Base-by-base conservation (phyloP, 2,888 invertebrate species). In the Mesoligia furuncula region DNA sequence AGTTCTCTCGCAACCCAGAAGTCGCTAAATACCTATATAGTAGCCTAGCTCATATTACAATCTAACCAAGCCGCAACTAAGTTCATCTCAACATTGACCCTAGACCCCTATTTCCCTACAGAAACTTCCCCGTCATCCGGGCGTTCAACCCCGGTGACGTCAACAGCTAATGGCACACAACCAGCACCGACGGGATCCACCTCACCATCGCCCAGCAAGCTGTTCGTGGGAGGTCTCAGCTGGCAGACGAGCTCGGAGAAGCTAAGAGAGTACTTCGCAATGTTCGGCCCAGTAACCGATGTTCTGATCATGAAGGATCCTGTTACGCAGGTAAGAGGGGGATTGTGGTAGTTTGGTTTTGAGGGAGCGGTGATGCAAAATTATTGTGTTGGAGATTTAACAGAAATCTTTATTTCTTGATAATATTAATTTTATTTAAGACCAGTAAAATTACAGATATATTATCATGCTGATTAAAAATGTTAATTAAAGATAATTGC, bases 241-340 rank as follows among this genome's bases (percentile, higher is more conserved):
- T 99, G 99, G 99, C 99, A 99, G 96, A 99, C 99, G 31, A 98
- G 98, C 91, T 98, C 98, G 76, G 99, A 99, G 94, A 99, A 99
- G 94, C 97, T 99, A n/a, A 97, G 98, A 90, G 99, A 99, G 91
- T 99, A 99, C 95, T 99, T 99, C 90, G 98, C 98, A 77, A 98
- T 99, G 98, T 99, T 99, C 91, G 99, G 99, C 79, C 98, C 98
- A 9, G 99, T 99, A 87, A 98, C 98, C 54, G 99, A 99, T 93
- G 99, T 99, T 77, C 97, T 99, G 84, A 99, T 99, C 91, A 99
- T 99, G 99, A 99, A 99, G 97, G 99, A 99, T 95, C 99, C 99
- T 1, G 98, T 99, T 61, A 99, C 99, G 86, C 99, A 99, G 98
- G 99, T 99, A 86, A 92, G 94, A 7, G 27, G 9, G 27, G 36